phyloP scores from a whole-genome alignment of 1,140 invertebrate species.

The Copidosoma floridanum region DNA sequence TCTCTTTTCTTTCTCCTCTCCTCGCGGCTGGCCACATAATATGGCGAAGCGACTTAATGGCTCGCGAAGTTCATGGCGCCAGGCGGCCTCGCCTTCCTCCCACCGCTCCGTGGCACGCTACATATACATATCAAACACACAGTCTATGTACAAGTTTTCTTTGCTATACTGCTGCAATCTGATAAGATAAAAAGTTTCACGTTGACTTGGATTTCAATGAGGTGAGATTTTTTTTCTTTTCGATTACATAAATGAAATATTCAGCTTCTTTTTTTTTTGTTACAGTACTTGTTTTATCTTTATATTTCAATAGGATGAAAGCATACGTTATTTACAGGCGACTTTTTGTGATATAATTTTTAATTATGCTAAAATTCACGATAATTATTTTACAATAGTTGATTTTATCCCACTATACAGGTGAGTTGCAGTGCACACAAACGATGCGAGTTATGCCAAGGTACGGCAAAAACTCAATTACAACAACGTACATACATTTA shows the following conservation, averaged over 20 bases:
- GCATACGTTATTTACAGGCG: conserved; percentile 21
- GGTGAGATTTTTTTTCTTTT: not conserved
- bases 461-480: conserved; percentile 5
- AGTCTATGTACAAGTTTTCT: not conserved
- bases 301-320: conserved; percentile 6
- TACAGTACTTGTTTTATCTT: too few species aligned
- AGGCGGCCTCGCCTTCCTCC: not conserved
- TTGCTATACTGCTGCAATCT: too few species aligned
- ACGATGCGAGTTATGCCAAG: not conserved
- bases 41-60: conserved; percentile 43
- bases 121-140: too few species aligned
- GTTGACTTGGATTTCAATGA: too few species aligned
- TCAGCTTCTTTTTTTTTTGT: not conserved
- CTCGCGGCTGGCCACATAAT: conserved; percentile 13
- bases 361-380: conserved; percentile 13
- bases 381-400: conserved; percentile 20
- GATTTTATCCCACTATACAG: not conserved
- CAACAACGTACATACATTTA: not conserved
- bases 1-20: not conserved
- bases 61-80: conserved; percentile 38
- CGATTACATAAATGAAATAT: not conserved
- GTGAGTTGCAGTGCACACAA: not conserved
- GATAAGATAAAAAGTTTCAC: too few species aligned
- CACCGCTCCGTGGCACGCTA: not conserved
- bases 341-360: conserved; percentile 5